These are phyloP conservation scores for Acanthiza pusilla DNA, from an alignment of 2,797 vertebrate genomes.

Conservation along the genomic window DNA sequence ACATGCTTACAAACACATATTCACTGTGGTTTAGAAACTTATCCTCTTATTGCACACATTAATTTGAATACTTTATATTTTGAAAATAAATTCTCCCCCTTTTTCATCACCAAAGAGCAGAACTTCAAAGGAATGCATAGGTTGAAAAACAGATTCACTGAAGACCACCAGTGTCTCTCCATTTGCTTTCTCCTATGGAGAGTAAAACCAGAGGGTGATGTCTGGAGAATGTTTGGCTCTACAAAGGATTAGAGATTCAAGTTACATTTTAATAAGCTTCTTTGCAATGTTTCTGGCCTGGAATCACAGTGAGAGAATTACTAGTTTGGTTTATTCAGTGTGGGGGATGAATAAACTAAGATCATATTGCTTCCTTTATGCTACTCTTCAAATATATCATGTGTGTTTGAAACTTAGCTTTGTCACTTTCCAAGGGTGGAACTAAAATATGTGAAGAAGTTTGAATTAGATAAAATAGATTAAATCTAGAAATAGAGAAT, in stretches of 20 bases:
- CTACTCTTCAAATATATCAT: not conserved
- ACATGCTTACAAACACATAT: rapidly evolving
- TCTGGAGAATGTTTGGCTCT: not conserved
- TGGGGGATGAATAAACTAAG: not conserved
- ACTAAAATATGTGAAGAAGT: not conserved
- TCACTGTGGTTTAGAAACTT: not conserved
- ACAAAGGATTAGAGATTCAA: not conserved
- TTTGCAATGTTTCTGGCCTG: not conserved
- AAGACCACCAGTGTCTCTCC: not conserved
- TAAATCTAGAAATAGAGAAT: not conserved
- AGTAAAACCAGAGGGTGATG: not conserved
- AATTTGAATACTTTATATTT: not conserved
- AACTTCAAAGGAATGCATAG: not conserved
- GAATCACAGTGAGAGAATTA: not conserved
- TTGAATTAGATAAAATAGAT: not conserved
- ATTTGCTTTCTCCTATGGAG: not conserved
- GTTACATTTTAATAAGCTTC: not conserved
- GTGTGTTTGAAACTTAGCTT: not conserved
- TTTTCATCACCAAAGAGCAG: not conserved
- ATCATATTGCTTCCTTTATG: not conserved
- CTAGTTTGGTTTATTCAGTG: not conserved
- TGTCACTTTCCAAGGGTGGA: not conserved
- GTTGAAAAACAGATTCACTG: not conserved
- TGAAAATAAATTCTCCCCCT: not conserved
- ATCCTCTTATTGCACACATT: not conserved